These are phyloP conservation scores for Galagoides demidoff DNA, from an alignment of 2,797 vertebrate species.

Conservation along the genomic window DNA sequence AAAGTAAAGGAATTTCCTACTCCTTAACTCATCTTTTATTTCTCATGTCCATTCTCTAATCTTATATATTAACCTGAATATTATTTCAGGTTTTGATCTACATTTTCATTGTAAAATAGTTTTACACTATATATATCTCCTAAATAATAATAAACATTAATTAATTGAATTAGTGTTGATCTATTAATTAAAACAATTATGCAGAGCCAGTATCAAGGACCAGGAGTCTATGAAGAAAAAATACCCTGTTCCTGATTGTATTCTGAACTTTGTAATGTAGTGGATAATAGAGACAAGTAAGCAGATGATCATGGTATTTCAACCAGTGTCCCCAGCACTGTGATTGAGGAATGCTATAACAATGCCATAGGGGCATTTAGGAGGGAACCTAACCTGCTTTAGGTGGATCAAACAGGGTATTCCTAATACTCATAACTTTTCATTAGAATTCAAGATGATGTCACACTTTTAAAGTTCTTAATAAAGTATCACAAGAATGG, in stretches of 20 bases:
- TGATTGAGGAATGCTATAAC: background rate
- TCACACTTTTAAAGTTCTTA: no score
- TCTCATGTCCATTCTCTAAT: background rate
- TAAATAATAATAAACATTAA: background rate
- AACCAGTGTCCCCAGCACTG: background rate
- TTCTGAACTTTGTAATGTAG: background rate
- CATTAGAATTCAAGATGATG: background rate
- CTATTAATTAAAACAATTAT: background rate
- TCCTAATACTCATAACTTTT: background rate
- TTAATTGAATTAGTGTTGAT: background rate
- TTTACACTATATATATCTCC: background rate
- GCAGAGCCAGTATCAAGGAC: background rate
- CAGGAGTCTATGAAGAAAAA: background rate
- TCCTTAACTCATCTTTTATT: background rate
- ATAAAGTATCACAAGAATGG: no score
- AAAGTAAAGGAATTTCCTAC: background rate
- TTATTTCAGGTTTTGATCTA: background rate
- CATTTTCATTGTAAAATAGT: conserved; percentile 7
- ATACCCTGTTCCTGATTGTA: background rate
- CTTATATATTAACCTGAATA: background rate
- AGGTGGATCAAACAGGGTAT: background rate
- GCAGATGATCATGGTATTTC: background rate
- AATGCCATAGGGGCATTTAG: background rate
- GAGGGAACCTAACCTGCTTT: background rate
- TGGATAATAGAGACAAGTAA: background rate